Evolutionary conservation across 2,113 vertebrate species (phyloP), one percentile per base, ranked within the genome.

Genomic region (Loxodonta africana): DNA sequence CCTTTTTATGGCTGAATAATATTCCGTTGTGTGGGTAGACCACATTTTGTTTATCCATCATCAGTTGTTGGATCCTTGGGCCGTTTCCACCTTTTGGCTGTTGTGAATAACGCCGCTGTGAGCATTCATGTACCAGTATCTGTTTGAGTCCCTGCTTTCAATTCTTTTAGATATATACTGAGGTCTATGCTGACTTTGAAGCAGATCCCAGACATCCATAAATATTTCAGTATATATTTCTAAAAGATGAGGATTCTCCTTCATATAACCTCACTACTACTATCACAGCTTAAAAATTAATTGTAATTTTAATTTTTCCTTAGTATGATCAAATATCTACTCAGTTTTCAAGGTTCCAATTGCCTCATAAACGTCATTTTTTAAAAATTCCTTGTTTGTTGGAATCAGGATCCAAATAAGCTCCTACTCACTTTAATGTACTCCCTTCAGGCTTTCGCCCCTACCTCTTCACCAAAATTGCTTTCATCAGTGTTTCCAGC

Each of bases 381-480:
- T 26, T 12, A n/a, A 82, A 71, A 81, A 69, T 71, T 15, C 78
- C 77, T 76, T 5, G 4, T 78, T 83, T 37, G 30, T 46, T n/a
- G 12, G 26, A 65, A 83, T 28, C 26, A 44, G 17, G 67, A 71
- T 71, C 33, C 30, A 33, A 33, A 71, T 14, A n/a, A 71, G 67
- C 5, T 6, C 33, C 67, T 6, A 5, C 67, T 41, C 57, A 14
- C 57, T 28, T 20, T 28, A 15, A 30, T 26, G 26, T 7, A 30
- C 41, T 65, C 26, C 62, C 28, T 1, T 21, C 18, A n/a, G 78
- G 78, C 78, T n/a, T 12, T 57, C 20, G 18, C 12, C 48, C 37
- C 53, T 20, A 1, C 30, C 57, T 46, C 48, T 44, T 5, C 1
- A 8, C 73, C 23, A 30, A 5, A 0, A 0, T 12, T 6, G 9